Evolutionary conservation across 2,113 vertebrate genomes (phyloP), one percentile per base, ranked within the genome.

Genomic region (Peucedramus taeniatus): DNA sequence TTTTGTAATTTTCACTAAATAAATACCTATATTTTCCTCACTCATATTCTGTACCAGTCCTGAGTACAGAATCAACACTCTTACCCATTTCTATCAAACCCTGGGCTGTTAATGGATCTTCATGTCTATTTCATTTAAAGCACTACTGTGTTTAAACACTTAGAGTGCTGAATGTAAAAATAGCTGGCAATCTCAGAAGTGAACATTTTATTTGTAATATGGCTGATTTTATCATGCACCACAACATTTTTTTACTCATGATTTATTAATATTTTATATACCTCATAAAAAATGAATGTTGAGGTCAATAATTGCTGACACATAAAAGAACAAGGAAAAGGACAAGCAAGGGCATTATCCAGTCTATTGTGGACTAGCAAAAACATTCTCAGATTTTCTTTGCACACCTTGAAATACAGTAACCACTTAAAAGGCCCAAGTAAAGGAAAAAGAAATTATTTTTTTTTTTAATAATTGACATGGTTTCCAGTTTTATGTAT

Each of bases 131-230:
- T 97, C 56, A 42, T 81, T 90, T 96, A 83, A 65, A 96, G 47
- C 54, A 96, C 79, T 85, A 56, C 54, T 44, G 45, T 97, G 87
- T 97, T 97, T 96, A 97, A 81, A 90, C 60, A 79, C 75, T 95
- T 81, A 18, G 44, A 71, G 39, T 26, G 15, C 39, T 74, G 75
- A 94, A 94, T 83, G 66, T 94, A 95, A 96, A 98, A 97, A 97
- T 95, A 93, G 70, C 89, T 92, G 75, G 60, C 44, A 90, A 92
- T 66, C 94, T 95, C 85, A 93, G 96, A 94, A 91, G 82, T 26
- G 64, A 96, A 88, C 60, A 65, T 95, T 97, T 95, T 97, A 93
- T 97, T 97, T 96, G 94, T 95, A 96, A 97, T 79, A 89, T 4
- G 72, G 50, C 42, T 94, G 64, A 93, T 97, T 97, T 96, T 97